Percentiles rank a stretch among this genome's conserved stretches.
phyloP scores from a whole-genome alignment of 2,888 invertebrate species.

The Lasioglossum calceatum region DNA sequence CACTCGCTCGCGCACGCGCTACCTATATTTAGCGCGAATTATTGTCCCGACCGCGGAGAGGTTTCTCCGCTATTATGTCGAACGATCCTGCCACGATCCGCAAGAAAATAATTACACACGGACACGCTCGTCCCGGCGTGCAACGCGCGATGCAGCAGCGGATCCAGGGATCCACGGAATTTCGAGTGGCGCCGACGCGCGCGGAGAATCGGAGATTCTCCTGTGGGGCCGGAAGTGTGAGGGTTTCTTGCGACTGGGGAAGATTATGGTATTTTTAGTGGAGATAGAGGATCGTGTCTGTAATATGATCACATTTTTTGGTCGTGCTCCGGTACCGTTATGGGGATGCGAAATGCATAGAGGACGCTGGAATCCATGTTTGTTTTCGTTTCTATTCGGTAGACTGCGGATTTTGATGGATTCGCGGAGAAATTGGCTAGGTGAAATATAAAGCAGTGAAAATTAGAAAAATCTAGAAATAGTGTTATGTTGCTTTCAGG shows the following conservation, averaged over 20 bases:
- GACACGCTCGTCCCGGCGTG: constrained; percentile 20
- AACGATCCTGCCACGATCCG: constrained; percentile 60
- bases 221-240: constrained; percentile 20
- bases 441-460: no score
- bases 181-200: constrained; percentile 25
- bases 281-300: neutral
- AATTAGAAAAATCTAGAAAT: no score
- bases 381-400: no score
- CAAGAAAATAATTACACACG: constrained; percentile 73
- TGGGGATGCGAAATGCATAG: no score
- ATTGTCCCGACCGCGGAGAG: constrained; percentile 68
- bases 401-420: no score
- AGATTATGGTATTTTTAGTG: neutral
- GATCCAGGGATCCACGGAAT: constrained; percentile 20
- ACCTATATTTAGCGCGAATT: constrained; percentile 80
- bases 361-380: no score
- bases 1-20: constrained; percentile 62
- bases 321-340: no score
- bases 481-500: no score
- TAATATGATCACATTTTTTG: no score
- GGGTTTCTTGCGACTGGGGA: neutral
- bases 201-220: constrained; percentile 12
- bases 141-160: neutral
- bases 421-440: no score
- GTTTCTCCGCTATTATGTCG: constrained; percentile 77